Conservation (phyloP, 2,113 vertebrate species). For the Hystrix brachyura region DNA sequence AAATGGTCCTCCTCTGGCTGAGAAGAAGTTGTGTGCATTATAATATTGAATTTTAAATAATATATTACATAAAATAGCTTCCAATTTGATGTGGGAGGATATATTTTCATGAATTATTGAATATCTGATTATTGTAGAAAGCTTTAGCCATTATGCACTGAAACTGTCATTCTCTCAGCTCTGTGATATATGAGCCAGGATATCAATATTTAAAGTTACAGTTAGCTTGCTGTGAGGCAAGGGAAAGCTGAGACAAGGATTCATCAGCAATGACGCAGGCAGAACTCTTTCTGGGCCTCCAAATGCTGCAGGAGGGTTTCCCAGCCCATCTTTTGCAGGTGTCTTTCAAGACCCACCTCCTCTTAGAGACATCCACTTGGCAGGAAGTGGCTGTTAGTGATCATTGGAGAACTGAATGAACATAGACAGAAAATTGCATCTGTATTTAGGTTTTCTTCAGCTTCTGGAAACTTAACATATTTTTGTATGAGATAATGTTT, state of each 20-base stretch:
- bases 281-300: slow-evolving; percentile 71
- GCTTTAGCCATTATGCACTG: slow-evolving; percentile 87
- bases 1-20: slow-evolving; percentile 85
- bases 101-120: slow-evolving; percentile 93
- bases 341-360: not conserved
- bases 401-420: not conserved
- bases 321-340: slow-evolving; percentile 62
- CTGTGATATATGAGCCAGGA: slow-evolving; percentile 87
- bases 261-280: slow-evolving; percentile 82
- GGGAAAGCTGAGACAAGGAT: slow-evolving; percentile 79
- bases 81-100: slow-evolving; percentile 90
- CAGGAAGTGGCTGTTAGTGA: not conserved
- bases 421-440: not conserved
- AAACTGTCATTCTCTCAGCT: slow-evolving; percentile 87
- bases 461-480: not conserved
- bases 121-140: slow-evolving; percentile 90
- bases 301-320: slow-evolving; percentile 71
- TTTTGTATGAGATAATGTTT: not conserved
- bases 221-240: slow-evolving; percentile 79
- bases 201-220: slow-evolving; percentile 91
- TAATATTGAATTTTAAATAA: slow-evolving; percentile 93
- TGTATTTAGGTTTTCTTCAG: not conserved
- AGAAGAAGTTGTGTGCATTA: slow-evolving; percentile 89
- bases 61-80: slow-evolving; percentile 91
- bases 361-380: not conserved